Percentiles rank a stretch among this genome's conserved stretches.
Evolutionary conservation across 2,888 invertebrate genomes (phyloP).

Genomic region (Entomobrya multifasciata): DNA sequence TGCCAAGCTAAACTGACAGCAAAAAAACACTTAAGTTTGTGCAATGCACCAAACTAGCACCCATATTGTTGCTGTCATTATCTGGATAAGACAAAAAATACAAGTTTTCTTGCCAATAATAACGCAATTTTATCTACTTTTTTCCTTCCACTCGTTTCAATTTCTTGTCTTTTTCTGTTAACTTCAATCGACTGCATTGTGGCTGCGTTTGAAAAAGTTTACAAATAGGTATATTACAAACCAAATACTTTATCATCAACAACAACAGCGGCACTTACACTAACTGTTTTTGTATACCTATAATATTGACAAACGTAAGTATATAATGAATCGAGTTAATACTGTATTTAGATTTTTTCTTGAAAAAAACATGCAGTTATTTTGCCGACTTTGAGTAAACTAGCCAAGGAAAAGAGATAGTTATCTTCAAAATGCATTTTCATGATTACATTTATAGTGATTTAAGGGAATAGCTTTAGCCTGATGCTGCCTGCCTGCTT

Average conservation of each 20-base stretch:
- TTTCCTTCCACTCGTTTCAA: not conserved
- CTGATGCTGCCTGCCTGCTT: slow-evolving; percentile 9
- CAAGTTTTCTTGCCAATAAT: slow-evolving; percentile 67
- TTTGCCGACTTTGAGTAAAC: slow-evolving; percentile 34
- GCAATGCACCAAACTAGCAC: not conserved
- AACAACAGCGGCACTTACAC: slow-evolving; percentile 37
- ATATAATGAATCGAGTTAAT: not conserved
- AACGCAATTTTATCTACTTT: slow-evolving; percentile 30
- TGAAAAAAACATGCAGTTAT: slow-evolving; percentile 18
- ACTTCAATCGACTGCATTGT: slow-evolving; percentile 6
- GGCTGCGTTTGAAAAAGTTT: not conserved
- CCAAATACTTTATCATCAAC: slow-evolving; percentile 38
- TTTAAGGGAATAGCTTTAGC: slow-evolving; percentile 53
- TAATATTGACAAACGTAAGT: not conserved
- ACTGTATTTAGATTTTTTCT: slow-evolving; percentile 27
- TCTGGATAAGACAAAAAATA: slow-evolving; percentile 66
- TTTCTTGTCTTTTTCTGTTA: not conserved
- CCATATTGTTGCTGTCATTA: slow-evolving; percentile 33
- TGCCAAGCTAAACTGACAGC: not conserved
- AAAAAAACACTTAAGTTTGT: too few relatives aligned
- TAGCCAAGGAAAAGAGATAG: slow-evolving; percentile 28
- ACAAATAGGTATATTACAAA: slow-evolving; percentile 24
- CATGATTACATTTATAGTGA: slow-evolving; percentile 63
- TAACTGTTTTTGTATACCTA: slow-evolving; percentile 29
- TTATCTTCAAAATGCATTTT: slow-evolving; percentile 70